Evolutionary conservation across 2,797 vertebrate genomes (phyloP).

Genomic region (Acanthornis magna): DNA sequence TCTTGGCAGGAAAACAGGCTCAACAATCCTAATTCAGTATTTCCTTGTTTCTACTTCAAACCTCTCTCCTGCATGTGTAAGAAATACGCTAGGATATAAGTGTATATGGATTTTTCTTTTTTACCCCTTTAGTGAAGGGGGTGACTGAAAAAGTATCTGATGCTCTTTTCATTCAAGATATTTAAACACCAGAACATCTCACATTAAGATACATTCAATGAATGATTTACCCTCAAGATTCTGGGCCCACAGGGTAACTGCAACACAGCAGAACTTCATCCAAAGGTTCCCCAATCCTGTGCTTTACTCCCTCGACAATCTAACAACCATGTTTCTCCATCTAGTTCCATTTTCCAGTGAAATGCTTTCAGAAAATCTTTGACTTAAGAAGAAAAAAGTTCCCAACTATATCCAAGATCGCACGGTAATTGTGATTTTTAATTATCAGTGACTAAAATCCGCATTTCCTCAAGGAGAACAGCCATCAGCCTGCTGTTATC

Average conservation of each 20-base stretch:
- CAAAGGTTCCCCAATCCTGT: not conserved
- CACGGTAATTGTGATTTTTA: not conserved
- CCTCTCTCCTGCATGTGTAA: not conserved
- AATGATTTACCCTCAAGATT: not conserved
- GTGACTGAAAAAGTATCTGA: not conserved
- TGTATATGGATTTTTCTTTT: not conserved
- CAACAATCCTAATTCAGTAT: not conserved
- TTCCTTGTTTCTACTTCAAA: not conserved
- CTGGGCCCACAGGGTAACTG: not conserved
- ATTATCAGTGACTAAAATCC: not conserved
- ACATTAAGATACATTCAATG: rapidly evolving
- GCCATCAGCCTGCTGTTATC: not conserved
- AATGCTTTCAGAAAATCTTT: not conserved
- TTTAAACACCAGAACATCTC: not conserved
- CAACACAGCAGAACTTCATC: not conserved
- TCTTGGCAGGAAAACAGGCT: not conserved
- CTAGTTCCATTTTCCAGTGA: not conserved
- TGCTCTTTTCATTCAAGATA: not conserved
- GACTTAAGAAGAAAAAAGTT: not conserved
- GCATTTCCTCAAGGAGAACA: not conserved
- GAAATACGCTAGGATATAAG: not conserved
- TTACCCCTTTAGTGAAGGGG: not conserved
- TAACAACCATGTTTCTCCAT: not conserved
- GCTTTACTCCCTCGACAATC: not conserved
- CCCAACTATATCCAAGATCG: not conserved